Conservation (phyloP, 2,797 vertebrate species). For the Vespertilio murinus region DNA sequence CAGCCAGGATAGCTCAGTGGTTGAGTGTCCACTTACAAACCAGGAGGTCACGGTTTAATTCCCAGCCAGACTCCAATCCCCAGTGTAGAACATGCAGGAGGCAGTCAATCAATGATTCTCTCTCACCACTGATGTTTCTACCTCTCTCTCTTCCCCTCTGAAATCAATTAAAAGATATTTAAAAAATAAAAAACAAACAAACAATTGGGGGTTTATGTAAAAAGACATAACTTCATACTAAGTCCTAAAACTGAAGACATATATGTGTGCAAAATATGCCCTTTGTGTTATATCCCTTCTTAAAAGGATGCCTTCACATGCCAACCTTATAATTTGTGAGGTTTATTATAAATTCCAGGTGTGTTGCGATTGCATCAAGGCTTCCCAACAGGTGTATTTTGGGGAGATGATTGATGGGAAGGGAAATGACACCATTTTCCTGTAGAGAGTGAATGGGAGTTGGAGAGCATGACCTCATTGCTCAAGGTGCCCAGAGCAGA, state of each 20-base stretch:
- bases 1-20: too few relatives aligned
- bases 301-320: background rate
- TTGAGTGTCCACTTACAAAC: too few relatives aligned
- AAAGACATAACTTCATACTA: background rate
- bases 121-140: too few relatives aligned
- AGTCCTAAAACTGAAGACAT: background rate
- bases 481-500: background rate
- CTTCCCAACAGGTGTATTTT: background rate
- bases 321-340: background rate
- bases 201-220: background rate
- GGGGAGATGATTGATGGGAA: background rate
- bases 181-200: background rate
- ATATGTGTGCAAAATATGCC: background rate
- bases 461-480: background rate
- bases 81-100: too few relatives aligned
- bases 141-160: too few relatives aligned
- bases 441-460: constrained; percentile 21
- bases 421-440: constrained; percentile 8
- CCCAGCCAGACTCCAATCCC: too few relatives aligned
- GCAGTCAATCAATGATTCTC: too few relatives aligned
- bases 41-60: too few relatives aligned
- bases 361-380: background rate
- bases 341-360: background rate
- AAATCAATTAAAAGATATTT: too few relatives aligned
- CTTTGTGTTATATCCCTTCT: background rate